These are phyloP conservation scores for Tenebrio molitor DNA, from an alignment of 1,140 invertebrate species.

Conservation along the genomic window DNA sequence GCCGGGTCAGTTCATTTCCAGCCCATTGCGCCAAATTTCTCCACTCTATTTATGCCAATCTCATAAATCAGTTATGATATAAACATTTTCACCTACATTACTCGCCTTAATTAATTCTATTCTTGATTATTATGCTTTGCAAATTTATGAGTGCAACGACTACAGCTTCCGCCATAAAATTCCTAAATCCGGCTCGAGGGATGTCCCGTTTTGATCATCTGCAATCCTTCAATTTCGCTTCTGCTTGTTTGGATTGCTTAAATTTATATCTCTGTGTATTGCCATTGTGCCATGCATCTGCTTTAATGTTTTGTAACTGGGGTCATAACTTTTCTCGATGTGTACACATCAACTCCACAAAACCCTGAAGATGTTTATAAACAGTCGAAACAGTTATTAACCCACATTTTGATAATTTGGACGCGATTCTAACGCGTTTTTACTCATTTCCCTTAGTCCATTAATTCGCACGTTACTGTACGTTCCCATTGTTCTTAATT, in stretches of 20 bases:
- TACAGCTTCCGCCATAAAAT: constrained; percentile 9
- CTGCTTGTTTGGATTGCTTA: neutral
- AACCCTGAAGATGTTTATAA: no score
- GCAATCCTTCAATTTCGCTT: neutral
- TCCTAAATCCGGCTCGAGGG: constrained; percentile 5
- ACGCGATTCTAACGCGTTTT: no score
- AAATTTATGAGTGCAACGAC: constrained; percentile 2
- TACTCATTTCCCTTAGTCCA: no score
- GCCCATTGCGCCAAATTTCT: neutral
- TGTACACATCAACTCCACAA: no score
- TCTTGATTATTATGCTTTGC: neutral
- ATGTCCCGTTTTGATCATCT: neutral
- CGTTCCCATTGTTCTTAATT: no score
- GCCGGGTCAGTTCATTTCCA: neutral
- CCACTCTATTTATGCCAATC: neutral
- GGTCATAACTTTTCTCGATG: constrained; percentile 4
- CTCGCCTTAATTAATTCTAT: constrained; percentile 2
- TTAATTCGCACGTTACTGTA: no score
- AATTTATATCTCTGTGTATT: neutral
- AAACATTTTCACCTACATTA: constrained; percentile 4
- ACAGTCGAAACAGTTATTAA: no score
- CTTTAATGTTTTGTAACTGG: neutral
- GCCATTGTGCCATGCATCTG: neutral
- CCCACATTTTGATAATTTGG: no score
- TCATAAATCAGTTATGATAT: neutral